Evolutionary conservation across 1,140 invertebrate species (phyloP).

Genomic region (Drosophila murphyi): DNA sequence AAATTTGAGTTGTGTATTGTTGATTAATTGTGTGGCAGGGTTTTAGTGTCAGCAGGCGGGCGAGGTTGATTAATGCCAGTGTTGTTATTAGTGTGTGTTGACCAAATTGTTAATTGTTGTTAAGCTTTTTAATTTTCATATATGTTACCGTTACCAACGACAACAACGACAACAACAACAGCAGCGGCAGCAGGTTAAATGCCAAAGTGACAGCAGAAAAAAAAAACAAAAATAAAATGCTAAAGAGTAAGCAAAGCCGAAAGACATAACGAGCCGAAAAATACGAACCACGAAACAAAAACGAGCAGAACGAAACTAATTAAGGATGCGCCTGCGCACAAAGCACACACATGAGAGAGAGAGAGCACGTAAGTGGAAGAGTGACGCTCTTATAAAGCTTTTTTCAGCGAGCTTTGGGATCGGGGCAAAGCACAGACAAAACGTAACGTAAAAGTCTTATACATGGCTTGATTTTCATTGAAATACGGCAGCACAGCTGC

Average conservation of each 20-base stretch:
- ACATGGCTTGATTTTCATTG: conserved; percentile 60
- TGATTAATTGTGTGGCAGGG: conserved; percentile 67
- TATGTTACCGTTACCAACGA: conserved; percentile 20
- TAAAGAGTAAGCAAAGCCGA: conserved; percentile 7
- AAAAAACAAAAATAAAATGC: conserved; percentile 5
- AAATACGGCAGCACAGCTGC: conserved; percentile 77
- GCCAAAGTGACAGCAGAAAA: conserved; percentile 30
- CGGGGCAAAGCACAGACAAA: conserved; percentile 11
- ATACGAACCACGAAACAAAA: neutral
- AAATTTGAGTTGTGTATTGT: conserved; percentile 18
- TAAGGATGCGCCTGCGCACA: conserved; percentile 72
- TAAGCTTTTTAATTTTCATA: conserved; percentile 81
- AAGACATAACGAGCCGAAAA: conserved; percentile 6
- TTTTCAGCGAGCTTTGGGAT: conserved; percentile 38
- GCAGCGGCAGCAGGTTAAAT: conserved; percentile 43
- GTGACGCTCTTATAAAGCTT: conserved; percentile 60
- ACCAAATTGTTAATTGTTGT: conserved; percentile 78
- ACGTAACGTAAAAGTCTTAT: conserved; percentile 31
- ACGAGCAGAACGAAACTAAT: conserved; percentile 37
- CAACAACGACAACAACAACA: conserved; percentile 18
- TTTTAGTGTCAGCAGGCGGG: conserved; percentile 65
- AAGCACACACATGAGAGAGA: neutral
- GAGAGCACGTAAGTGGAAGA: conserved; percentile 3
- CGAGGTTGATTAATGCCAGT: conserved; percentile 67
- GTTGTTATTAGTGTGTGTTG: conserved; percentile 30